These are phyloP conservation scores for Diglossa cyanea DNA, from an alignment of 2,797 vertebrate species.

Conservation along the genomic window DNA sequence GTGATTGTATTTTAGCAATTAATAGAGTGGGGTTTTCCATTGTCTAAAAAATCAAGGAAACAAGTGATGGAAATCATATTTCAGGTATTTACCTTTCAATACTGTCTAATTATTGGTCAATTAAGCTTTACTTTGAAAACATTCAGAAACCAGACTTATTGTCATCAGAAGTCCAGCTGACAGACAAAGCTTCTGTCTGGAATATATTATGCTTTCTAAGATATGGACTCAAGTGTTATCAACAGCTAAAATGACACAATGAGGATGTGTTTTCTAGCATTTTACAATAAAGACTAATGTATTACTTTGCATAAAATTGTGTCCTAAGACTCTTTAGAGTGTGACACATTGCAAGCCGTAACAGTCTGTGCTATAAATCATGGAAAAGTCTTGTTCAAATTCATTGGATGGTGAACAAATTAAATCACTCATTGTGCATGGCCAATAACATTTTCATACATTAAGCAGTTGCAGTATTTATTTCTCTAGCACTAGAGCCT, in stretches of 20 bases:
- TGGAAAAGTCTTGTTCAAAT: constrained; percentile 2
- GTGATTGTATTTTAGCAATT: not conserved
- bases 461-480: not conserved
- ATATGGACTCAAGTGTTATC: not conserved
- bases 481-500: not conserved
- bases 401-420: constrained; percentile 20
- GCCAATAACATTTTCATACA: not conserved
- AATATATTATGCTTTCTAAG: not conserved
- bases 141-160: not conserved
- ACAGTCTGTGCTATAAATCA: constrained; percentile 26
- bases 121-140: not conserved
- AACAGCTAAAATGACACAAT: not conserved
- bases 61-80: not conserved
- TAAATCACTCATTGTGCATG: not conserved
- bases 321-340: not conserved
- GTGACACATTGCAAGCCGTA: not conserved
- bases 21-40: not conserved
- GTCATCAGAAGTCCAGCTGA: not conserved
- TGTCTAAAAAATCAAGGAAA: not conserved
- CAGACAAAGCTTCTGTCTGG: not conserved
- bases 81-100: not conserved
- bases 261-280: not conserved
- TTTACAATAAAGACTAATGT: not conserved
- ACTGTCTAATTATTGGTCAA: not conserved
- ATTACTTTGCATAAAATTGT: constrained; percentile 3